phyloP scores from a whole-genome alignment of 2,888 invertebrate species.

The Torymus texanus region DNA sequence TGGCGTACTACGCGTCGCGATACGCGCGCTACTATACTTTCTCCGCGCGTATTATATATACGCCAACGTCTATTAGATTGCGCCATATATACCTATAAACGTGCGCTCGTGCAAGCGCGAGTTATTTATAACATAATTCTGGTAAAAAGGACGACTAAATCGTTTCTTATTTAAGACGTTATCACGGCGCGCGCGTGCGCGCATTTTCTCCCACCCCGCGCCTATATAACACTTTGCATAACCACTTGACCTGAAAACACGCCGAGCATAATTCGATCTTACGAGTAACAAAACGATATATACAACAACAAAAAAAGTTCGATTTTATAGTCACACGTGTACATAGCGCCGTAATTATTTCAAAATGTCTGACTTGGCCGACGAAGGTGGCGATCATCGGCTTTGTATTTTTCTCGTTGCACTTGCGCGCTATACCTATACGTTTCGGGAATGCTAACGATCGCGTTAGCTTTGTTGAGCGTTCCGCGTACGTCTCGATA shows the following conservation, averaged over 20 bases:
- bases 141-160: not conserved
- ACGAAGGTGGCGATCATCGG: too few species aligned
- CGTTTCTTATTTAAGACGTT: slow-evolving; percentile 14
- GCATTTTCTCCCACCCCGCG: not conserved
- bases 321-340: too few species aligned
- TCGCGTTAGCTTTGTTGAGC: too few species aligned
- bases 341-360: too few species aligned
- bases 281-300: not conserved
- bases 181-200: not conserved
- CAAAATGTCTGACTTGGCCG: too few species aligned
- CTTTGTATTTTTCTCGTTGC: too few species aligned
- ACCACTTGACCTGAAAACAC: slow-evolving; percentile 41
- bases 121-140: not conserved
- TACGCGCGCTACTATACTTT: not conserved
- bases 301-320: too few species aligned
- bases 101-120: not conserved
- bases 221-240: slow-evolving; percentile 33
- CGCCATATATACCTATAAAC: not conserved
- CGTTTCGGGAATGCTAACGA: too few species aligned
- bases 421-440: too few species aligned
- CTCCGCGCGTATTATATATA: too few species aligned
- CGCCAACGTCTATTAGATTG: not conserved
- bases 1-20: slow-evolving; percentile 2
- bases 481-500: too few species aligned
- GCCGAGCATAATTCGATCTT: slow-evolving; percentile 5